Base-by-base conservation (phyloP, 1,140 invertebrate genomes). In the Trichoplusia ni region DNA sequence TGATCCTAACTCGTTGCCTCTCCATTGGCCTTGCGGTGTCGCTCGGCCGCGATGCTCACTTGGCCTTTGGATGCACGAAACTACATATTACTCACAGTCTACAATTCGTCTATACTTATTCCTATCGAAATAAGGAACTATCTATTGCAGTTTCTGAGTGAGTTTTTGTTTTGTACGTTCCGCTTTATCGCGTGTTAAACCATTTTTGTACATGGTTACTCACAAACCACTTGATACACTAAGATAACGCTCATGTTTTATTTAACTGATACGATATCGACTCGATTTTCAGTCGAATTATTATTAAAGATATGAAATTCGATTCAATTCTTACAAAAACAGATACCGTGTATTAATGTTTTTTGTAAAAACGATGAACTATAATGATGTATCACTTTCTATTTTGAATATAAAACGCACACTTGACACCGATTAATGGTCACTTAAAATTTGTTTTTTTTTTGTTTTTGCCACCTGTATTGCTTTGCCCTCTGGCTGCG, bases 401-500 rank as follows among this genome's bases (percentile, higher is more conserved):
- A 31, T 33, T 7, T 35, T 29, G 46, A 33, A 46, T 59, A 49
- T 2, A 44, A 42, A 58, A 21, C 54, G 25, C 38, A 42, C 38
- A 29, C 6, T 27, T 33, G 19, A 13, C 38, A 59, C 54, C 54
- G 54, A n/a, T n/a, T 40, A 44, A 47, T 21, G 19, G 4, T 23
- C 27, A 37, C 11, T 21, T n/a, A n/a, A n/a, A n/a, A n/a, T n/a
- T n/a, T n/a, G n/a, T n/a, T 60, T 46, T 44, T 21, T 35, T 29
- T 19, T 18, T 31, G 16, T 58, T 37, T 58, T 44, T 37, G 63
- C 29, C 79, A 91, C 90, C 90, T 91, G 87, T 90, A 90, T 66
- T 89, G 88, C 65, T 90, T 90, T 8, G 89, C 86, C 44, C 86
- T 68, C 59, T 89, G 87, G 60, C 87, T 90, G 19, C 86, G 79